Base-by-base conservation (phyloP, 2,797 vertebrate genomes). In the Taeniopygia guttata region DNA sequence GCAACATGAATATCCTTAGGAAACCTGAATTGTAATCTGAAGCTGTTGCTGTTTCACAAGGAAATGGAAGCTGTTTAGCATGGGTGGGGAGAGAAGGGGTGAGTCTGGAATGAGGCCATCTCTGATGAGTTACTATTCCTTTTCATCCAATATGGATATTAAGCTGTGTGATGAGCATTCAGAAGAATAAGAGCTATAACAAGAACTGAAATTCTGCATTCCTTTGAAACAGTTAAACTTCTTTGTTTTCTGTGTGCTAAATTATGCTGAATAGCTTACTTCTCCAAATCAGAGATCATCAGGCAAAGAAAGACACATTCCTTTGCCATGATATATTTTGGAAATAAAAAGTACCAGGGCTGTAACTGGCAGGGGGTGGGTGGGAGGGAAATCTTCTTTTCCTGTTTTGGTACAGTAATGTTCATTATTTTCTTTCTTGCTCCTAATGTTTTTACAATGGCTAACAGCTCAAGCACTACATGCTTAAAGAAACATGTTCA, bases 271-370 rank as follows among this genome's bases (percentile, higher is more conserved):
- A 73, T 32, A 91, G 70, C 69, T n/a, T 32, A 77, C 74, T 67
- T 51, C 38, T 89, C 78, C 87, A 84, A 87, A 76, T 32, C 36
- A 84, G 91, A 76, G 89, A 62, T 85, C 94, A 92, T 64, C 60
- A 63, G 42, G 68, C 75, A 76, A 86, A 86, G 89, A 93, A 87
- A 68, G 51, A 84, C 77, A 83, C 84, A 95, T 96, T 93, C 82
- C 68, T 95, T 81, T 81, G 55, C 82, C 78, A 32, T 96, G 78
- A 96, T 73, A 38, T 32, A 73, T 48, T 83, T 91, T 82, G 54
- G 27, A 51, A 49, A 55, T 45, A 55, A 89, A 90, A 81, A 87
- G n/a, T 74, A 56, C 43, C 25, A 42, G 34, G 27, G 60, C 84
- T 74, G 18, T 89, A 80, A 66, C 78, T 83, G 60, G 38, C 0